Evolutionary conservation across 2,888 invertebrate genomes (phyloP).

Genomic region (Stenotaenia linearis): DNA sequence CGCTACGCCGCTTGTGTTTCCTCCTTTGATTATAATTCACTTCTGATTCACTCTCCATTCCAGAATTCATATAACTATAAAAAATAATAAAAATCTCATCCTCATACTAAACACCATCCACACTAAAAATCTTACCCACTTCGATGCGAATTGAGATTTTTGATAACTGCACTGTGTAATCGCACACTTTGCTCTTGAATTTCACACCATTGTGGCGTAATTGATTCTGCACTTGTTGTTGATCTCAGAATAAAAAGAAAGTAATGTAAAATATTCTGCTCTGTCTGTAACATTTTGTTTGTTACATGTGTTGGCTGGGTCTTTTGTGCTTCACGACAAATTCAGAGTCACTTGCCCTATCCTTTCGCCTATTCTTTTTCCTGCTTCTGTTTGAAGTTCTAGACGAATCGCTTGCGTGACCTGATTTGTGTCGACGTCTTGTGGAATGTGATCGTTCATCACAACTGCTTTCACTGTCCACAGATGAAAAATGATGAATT

Average conservation of each 20-base stretch:
- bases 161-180: constrained; percentile 34
- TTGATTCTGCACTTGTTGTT: constrained; percentile 47
- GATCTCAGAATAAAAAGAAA: neutral
- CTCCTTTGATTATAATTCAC: constrained; percentile 31
- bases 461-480: constrained; percentile 39
- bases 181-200: constrained; percentile 24
- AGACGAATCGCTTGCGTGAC: neutral
- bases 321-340: constrained; percentile 28
- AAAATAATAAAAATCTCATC: neutral
- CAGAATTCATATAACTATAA: constrained; percentile 35
- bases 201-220: constrained; percentile 51
- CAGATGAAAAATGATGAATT: constrained; percentile 37
- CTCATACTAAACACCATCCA: neutral
- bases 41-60: constrained; percentile 37
- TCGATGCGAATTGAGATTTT: constrained; percentile 33
- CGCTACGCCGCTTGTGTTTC: constrained; percentile 40
- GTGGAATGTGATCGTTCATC: constrained; percentile 37
- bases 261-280: neutral
- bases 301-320: constrained; percentile 31
- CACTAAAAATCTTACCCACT: constrained; percentile 31
- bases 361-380: neutral
- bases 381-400: constrained; percentile 14
- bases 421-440: neutral
- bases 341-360: constrained; percentile 32
- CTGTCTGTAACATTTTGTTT: neutral